These are phyloP conservation scores for Macropodus opercularis DNA, from an alignment of 2,797 vertebrate species.

Conservation along the genomic window DNA sequence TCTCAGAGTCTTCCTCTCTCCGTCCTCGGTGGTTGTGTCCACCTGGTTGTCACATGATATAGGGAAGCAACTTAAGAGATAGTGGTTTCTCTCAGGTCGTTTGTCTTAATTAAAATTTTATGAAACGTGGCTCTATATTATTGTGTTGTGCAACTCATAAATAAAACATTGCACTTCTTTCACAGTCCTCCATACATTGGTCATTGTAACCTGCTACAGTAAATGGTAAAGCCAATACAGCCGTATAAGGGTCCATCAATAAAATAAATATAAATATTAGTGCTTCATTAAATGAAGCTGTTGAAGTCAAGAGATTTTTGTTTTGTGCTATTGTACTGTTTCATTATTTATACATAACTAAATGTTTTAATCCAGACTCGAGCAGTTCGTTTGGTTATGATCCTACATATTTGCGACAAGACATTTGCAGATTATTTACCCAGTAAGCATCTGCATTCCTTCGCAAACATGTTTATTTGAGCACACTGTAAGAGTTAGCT, in stretches of 20 bases:
- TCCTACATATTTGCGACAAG: too few species aligned
- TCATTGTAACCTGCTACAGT: conserved; percentile 83
- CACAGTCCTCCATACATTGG: conserved; percentile 82
- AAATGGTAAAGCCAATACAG: conserved; percentile 61
- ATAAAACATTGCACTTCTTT: conserved; percentile 92
- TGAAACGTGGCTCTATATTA: conserved; percentile 89
- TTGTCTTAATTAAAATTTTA: conserved; percentile 98
- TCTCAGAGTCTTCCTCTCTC: conserved; percentile 42
- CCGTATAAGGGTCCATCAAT: conserved; percentile 2
- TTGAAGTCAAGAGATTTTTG: conserved; percentile 7
- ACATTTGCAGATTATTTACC: too few species aligned
- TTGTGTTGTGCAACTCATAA: conserved; percentile 90
- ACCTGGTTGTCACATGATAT: conserved; percentile 82
- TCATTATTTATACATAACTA: conserved; percentile 10
- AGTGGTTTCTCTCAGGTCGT: conserved; percentile 88
- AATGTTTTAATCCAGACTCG: background rate
- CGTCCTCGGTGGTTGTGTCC: conserved; percentile 81
- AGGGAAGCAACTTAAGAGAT: conserved; percentile 88
- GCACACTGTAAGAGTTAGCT: background rate
- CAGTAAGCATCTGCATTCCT: too few species aligned
- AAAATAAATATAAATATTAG: conserved; percentile 30
- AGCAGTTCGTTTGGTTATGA: too few species aligned
- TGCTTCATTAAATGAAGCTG: conserved; percentile 21
- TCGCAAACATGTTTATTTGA: background rate
- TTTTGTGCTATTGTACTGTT: conserved; percentile 16